These are phyloP conservation scores for Melanerpes aurifrons DNA, from an alignment of 2,113 vertebrate species.

Conservation along the genomic window DNA sequence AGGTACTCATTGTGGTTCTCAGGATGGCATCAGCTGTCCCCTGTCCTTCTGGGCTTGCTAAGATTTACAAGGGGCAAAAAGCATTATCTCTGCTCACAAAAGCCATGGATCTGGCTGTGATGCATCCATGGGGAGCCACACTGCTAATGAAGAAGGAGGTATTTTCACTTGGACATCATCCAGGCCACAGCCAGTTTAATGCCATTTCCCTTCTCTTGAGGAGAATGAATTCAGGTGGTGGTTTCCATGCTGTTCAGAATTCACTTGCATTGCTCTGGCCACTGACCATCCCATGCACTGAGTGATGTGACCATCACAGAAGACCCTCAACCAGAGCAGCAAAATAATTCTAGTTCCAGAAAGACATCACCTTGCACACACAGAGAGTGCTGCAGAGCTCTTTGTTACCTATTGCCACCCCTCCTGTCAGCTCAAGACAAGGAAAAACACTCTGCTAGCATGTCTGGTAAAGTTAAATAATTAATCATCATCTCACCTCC, in stretches of 20 bases:
- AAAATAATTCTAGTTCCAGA: not conserved
- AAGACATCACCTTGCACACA: not conserved
- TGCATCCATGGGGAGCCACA: not conserved
- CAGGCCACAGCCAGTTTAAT: not conserved
- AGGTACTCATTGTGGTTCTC: not conserved
- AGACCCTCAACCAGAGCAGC: not conserved
- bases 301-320: too few species aligned
- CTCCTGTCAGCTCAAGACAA: not conserved
- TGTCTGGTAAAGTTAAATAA: not conserved
- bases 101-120: not conserved
- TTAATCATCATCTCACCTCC: not conserved
- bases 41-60: not conserved
- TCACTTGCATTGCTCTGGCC: not conserved
- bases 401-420: not conserved
- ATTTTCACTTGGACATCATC: not conserved
- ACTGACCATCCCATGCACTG: not conserved
- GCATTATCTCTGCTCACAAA: not conserved
- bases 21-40: not conserved
- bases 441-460: not conserved
- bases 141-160: not conserved
- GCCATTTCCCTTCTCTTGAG: not conserved
- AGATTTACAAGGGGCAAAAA: not conserved
- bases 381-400: not conserved
- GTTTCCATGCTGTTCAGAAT: not conserved
- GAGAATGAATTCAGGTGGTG: not conserved